phyloP scores from a whole-genome alignment of 2,113 vertebrate species.

The Nanger granti region DNA sequence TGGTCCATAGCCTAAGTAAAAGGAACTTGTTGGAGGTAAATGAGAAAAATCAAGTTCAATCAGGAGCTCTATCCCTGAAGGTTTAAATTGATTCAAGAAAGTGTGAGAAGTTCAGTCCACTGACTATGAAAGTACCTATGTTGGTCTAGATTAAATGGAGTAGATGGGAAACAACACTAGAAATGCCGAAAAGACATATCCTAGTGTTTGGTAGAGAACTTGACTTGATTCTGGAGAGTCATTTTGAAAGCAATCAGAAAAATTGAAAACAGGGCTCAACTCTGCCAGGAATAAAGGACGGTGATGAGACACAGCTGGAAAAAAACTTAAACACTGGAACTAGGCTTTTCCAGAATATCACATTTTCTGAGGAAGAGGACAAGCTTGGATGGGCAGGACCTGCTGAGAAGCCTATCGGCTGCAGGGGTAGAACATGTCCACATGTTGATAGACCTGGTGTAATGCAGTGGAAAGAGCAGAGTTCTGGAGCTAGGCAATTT shows the following conservation, averaged over 20 bases:
- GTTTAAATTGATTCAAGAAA: neutral
- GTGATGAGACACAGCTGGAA: neutral
- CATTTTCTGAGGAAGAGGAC: neutral
- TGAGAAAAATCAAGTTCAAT: neutral
- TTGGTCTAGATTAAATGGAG: neutral
- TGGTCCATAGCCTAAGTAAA: neutral
- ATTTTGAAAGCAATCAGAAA: neutral
- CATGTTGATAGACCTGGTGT: neutral
- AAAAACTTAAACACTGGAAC: neutral
- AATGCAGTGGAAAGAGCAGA: neutral
- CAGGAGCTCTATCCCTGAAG: neutral
- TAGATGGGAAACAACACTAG: neutral
- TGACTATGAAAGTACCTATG: neutral
- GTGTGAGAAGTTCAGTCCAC: neutral
- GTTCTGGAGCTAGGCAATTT: neutral
- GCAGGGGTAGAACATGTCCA: fast-evolving
- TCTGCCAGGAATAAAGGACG: neutral
- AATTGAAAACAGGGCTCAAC: neutral
- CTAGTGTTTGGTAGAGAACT: neutral
- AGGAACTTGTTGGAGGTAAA: neutral
- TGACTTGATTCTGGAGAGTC: neutral
- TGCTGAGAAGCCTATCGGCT: neutral
- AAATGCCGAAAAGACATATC: neutral
- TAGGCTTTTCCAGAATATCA: neutral
- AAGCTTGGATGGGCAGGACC: neutral